Conservation (phyloP, 2,113 vertebrate species). For the Suricata suricatta region DNA sequence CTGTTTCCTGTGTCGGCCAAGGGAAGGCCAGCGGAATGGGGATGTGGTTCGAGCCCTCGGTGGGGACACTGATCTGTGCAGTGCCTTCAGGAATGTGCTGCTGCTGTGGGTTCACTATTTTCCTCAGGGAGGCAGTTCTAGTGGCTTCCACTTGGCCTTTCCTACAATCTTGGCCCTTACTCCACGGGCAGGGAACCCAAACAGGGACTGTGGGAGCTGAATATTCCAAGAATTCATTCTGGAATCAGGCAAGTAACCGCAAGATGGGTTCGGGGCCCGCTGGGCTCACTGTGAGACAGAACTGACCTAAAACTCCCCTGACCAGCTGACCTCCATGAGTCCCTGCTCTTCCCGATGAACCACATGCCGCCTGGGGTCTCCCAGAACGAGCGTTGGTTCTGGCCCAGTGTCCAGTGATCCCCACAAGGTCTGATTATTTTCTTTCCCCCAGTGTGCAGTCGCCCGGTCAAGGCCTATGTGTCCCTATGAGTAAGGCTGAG, state of each 20-base stretch:
- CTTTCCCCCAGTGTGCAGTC: neutral
- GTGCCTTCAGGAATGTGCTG: neutral
- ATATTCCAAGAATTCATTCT: neutral
- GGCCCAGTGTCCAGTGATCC: neutral
- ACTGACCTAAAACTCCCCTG: neutral
- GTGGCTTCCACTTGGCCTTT: neutral
- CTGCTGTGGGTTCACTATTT: neutral
- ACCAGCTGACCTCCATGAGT: neutral
- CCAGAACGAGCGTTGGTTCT: neutral
- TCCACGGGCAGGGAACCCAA: neutral
- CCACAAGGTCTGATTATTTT: neutral
- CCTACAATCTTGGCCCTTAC: neutral
- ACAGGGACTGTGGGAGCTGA: neutral
- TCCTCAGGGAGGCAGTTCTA: neutral
- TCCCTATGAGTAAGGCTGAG: neutral
- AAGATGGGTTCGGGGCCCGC: neutral
- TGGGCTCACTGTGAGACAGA: neutral
- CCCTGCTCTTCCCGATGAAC: neutral
- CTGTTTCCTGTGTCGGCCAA: neutral
- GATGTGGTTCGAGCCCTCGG: neutral
- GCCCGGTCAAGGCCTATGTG: neutral
- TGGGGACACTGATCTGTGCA: neutral
- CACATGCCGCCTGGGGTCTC: neutral
- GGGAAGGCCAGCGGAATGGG: neutral
- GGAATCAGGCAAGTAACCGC: neutral